Conservation (phyloP, 2,113 vertebrate genomes). For the Scomber colias region DNA sequence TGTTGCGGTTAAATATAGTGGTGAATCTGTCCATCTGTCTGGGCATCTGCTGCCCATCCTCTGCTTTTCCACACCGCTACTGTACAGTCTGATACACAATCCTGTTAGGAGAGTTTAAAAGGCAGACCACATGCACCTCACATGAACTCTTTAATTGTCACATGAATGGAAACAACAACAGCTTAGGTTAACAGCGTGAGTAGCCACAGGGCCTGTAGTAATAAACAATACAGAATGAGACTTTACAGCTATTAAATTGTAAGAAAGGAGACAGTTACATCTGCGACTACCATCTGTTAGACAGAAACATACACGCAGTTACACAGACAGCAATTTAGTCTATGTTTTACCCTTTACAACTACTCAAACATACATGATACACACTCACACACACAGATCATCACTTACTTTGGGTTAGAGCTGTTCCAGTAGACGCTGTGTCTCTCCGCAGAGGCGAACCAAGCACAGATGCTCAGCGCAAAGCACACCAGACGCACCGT, state of each 20-base stretch:
- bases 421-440: constrained; percentile 87
- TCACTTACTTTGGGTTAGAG: constrained; percentile 83
- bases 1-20: constrained; percentile 80
- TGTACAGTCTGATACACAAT: background rate
- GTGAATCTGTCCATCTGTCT: constrained; percentile 74
- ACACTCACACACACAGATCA: background rate
- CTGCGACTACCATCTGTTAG: background rate
- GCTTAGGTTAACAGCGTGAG: background rate
- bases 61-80: constrained; percentile 28
- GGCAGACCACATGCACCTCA: constrained; percentile 17
- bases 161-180: constrained; percentile 1
- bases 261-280: background rate
- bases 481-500: constrained; percentile 74
- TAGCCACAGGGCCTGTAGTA: background rate
- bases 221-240: background rate
- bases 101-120: constrained; percentile 28
- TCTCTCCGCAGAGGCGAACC: constrained; percentile 80
- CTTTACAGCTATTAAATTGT: constrained; percentile 3
- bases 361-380: background rate
- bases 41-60: constrained; percentile 50
- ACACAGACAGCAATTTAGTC: background rate
- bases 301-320: background rate
- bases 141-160: constrained; percentile 1
- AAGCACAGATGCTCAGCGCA: constrained; percentile 70
- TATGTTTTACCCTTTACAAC: background rate